Conservation (phyloP, 2,113 vertebrate species). For the Proterorhinus semilunaris region DNA sequence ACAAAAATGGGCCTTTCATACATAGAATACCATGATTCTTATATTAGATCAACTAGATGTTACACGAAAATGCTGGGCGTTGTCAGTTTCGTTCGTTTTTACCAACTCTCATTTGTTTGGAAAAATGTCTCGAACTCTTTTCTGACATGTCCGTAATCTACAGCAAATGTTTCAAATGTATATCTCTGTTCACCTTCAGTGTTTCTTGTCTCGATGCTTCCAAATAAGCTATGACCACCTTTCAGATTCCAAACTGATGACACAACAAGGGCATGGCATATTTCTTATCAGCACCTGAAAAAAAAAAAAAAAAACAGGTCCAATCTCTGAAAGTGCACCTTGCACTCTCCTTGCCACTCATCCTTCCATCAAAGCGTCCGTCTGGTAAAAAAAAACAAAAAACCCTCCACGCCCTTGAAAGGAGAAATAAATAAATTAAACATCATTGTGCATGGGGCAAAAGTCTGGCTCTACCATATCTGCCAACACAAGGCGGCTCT, state of each 20-base stretch:
- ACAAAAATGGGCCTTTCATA: too few species aligned
- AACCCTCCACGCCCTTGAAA: neutral
- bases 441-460: neutral
- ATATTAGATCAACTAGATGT: too few species aligned
- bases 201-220: too few species aligned
- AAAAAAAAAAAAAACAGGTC: neutral
- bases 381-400: neutral
- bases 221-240: neutral
- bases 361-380: conserved; percentile 1
- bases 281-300: neutral
- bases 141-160: too few species aligned
- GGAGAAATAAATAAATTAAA: neutral
- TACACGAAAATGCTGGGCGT: too few species aligned
- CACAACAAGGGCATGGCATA: neutral
- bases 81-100: too few species aligned
- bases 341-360: neutral
- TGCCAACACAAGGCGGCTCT: neutral
- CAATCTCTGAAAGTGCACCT: conserved; percentile 1
- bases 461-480: neutral
- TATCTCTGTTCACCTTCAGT: too few species aligned
- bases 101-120: too few species aligned
- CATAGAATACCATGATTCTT: too few species aligned
- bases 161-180: too few species aligned
- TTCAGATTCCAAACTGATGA: neutral
- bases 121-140: too few species aligned